Conservation (phyloP, 2,888 invertebrate genomes). For the Cataglyphis altisquamis region DNA sequence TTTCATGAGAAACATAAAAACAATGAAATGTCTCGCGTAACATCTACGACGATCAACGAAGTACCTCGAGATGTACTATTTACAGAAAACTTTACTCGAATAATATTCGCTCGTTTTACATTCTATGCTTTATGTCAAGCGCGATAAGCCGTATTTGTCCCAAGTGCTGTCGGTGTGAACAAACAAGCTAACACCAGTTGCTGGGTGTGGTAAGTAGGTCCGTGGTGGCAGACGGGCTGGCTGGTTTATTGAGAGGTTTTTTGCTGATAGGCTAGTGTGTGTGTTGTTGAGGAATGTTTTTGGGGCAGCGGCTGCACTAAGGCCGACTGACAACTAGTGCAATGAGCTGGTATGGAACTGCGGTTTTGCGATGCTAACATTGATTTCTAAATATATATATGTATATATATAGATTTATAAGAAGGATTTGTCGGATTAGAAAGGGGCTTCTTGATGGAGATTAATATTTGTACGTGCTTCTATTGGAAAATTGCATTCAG, state of each 20-base stretch:
- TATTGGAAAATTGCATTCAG: conserved; percentile 32
- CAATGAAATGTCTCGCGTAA: background rate
- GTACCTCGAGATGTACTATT: background rate
- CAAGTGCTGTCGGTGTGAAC: conserved; percentile 83
- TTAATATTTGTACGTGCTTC: conserved; percentile 43
- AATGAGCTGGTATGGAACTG: conserved; percentile 69
- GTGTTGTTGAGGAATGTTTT: conserved; percentile 45
- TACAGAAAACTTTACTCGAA: background rate
- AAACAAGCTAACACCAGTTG: conserved; percentile 86
- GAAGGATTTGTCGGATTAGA: conserved; percentile 39
- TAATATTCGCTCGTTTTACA: background rate
- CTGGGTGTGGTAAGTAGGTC: conserved; percentile 79
- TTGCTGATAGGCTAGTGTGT: conserved; percentile 59
- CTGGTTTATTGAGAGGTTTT: conserved; percentile 64
- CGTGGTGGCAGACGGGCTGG: conserved; percentile 67
- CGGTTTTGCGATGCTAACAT: conserved; percentile 71
- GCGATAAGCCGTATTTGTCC: conserved; percentile 83
- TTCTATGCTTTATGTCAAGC: conserved; percentile 19
- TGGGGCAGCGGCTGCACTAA: conserved; percentile 65
- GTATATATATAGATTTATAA: conserved; percentile 54
- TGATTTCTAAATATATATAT: conserved; percentile 72
- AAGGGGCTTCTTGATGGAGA: background rate
- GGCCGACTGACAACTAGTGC: conserved; percentile 70
- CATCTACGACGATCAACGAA: background rate
- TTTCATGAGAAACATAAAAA: background rate